Base-by-base conservation (phyloP, 2,888 invertebrate species). In the Piscicola geometra region DNA sequence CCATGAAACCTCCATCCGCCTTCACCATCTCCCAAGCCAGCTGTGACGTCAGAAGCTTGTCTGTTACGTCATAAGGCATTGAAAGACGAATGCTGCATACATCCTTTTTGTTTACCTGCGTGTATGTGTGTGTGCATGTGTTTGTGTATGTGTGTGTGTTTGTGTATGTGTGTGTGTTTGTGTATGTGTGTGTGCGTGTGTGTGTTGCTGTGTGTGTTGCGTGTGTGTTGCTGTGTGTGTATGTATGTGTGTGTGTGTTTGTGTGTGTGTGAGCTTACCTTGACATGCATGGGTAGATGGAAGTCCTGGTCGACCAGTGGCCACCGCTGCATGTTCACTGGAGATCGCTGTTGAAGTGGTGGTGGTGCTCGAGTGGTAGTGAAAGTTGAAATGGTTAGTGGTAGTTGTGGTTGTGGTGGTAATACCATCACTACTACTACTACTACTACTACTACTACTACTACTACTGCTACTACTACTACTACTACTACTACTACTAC, bases 261-360 rank as follows among this genome's bases (percentile, higher is more conserved):
- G 25, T 36, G 21, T 21, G 25, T 41, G n/a, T 30, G 25, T 5
- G 47, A n/a, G 9, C n/a, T 78, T 76, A 83, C 83, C 79, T 78
- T 80, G 15, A 82, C 79, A 36, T 78, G 69, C 47, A 83, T 71
- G 12, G 80, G 79, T 32, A 82, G 77, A 67, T 77, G 50, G 69
- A 80, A 81, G 74, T 82, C 79, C 3, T 76, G 71, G 77, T 84
- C 83, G 2, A 83, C 76, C n/a, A 70, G 67, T 1, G 84, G 84
- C 84, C 84, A 84, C 1, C 36, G 75, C 75, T 84, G 83, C 25
- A 81, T 79, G 15, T 82, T 76, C 2, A 84, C 73, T 1, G 41
- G 52, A 21, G 33, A 33, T 75, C 76, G 71, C 21, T 30, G 50
- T 30, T 12, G 41, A 9, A 15, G 41, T 41, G 41, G 41, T 41